These are phyloP conservation scores for Marisa cornuarietis DNA, from an alignment of 1,140 invertebrate species.

Conservation along the genomic window DNA sequence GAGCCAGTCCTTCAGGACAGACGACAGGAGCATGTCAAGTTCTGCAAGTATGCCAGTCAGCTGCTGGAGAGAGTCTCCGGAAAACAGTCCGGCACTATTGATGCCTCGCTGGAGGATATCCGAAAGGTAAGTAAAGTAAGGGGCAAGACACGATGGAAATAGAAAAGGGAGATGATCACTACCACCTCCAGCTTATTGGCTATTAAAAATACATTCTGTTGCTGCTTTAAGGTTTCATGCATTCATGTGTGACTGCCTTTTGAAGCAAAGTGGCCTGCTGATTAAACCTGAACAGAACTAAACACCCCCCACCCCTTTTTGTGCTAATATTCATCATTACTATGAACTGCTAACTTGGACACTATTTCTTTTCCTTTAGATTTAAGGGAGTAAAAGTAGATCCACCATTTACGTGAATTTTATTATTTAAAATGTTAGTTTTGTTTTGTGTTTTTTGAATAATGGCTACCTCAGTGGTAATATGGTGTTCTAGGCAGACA, in stretches of 20 bases:
- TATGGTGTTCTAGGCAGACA: slow-evolving; percentile 77
- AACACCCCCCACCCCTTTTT: too few relatives aligned
- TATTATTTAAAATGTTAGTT: not conserved
- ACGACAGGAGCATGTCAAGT: slow-evolving; percentile 91
- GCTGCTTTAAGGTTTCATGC: too few relatives aligned
- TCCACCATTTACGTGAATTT: not conserved
- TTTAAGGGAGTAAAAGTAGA: not conserved
- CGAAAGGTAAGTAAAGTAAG: slow-evolving; percentile 49
- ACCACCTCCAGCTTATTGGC: too few relatives aligned
- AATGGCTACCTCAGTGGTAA: not conserved
- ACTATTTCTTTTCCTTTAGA: not conserved
- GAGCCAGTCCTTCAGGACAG: slow-evolving; percentile 97
- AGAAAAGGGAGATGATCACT: too few relatives aligned
- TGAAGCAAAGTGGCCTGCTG: too few relatives aligned
- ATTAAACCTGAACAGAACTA: too few relatives aligned
- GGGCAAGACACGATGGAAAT: too few relatives aligned
- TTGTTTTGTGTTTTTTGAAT: not conserved
- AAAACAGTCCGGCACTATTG: slow-evolving; percentile 72
- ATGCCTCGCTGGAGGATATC: slow-evolving; percentile 60
- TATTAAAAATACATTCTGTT: too few relatives aligned
- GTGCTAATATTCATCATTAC: too few relatives aligned
- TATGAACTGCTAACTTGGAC: too few relatives aligned
- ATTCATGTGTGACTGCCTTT: too few relatives aligned
- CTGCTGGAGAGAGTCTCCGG: slow-evolving; percentile 91
- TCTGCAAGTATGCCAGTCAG: slow-evolving; percentile 94